Evolutionary conservation across 2,888 invertebrate species (phyloP), one percentile per base, ranked within the genome.

Genomic region (Agrotis exclamationis): DNA sequence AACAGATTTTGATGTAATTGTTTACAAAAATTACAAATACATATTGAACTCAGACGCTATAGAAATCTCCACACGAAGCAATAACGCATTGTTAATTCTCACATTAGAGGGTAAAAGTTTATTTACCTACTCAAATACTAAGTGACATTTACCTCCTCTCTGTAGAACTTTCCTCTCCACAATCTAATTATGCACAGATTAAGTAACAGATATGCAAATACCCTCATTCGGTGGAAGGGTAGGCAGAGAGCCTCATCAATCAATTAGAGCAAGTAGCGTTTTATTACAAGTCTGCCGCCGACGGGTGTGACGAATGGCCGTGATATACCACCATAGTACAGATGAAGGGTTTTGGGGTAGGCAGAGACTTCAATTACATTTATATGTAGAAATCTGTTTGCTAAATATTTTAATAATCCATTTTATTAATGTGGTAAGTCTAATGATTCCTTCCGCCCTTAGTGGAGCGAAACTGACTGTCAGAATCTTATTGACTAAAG

Each of bases 231-330:
- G 53, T 20, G 20, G 50, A 57, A 50, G 74, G 72, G 75, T 71
- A 45, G 54, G 79, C 72, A 74, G 33, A 58, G 57, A 58, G 65
- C 74, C 74, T 80, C 85, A 89, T 89, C 86, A 84, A 89, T 89
- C 89, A 89, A 89, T 89, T 89, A 89, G 76, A 82, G 84, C 85
- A 88, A 89, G 85, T 87, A 86, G 80, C 85, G 79, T 88, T 87
- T 87, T 89, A 88, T 87, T 78, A 82, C 74, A 69, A 76, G 76
- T 63, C 70, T 79, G 82, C 66, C 56, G 28, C 76, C 74, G 83
- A 79, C 87, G 83, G 85, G 60, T 72, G 79, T 86, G 83, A 87
- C 81, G 77, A 83, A 87, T 87, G 82, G 70, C 45, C 24, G n/a
- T 44, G n/a, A 57, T 57, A 62, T 66, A 51, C 63, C 50, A n/a